Conservation (phyloP, 1,140 invertebrate species). For the Leptoteleia sp. region DNA sequence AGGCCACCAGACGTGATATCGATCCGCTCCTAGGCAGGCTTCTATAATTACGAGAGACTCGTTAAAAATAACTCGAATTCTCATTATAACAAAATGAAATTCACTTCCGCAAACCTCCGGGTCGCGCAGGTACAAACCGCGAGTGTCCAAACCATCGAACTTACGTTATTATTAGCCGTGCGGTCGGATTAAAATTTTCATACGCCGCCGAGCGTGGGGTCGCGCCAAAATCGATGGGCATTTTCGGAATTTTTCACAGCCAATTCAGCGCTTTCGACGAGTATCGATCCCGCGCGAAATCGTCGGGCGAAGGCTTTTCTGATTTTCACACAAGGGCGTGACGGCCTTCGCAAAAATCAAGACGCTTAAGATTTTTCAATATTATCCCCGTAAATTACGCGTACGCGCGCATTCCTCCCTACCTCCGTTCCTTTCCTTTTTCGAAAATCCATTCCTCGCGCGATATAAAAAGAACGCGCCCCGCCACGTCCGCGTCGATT, state of each 20-base stretch:
- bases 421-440: not conserved
- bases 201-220: not conserved
- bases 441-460: constrained; percentile 19
- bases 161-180: constrained; percentile 9
- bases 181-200: constrained; percentile 13
- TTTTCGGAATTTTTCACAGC: constrained; percentile 1
- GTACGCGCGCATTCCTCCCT: not conserved
- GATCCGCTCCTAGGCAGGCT: constrained; percentile 28
- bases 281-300: constrained; percentile 16
- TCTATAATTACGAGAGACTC: constrained; percentile 42
- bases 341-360: constrained; percentile 24
- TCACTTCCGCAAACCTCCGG: constrained; percentile 4
- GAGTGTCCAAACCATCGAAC: constrained; percentile 32
- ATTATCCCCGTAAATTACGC: constrained; percentile 13
- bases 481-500: constrained; percentile 10
- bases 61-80: constrained; percentile 55
- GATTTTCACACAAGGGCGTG: constrained; percentile 12
- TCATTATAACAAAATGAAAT: constrained; percentile 34
- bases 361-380: constrained; percentile 21
- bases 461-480: constrained; percentile 28
- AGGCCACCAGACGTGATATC: constrained; percentile 46
- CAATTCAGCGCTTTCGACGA: constrained; percentile 1
- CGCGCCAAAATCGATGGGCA: too few species aligned
- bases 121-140: constrained; percentile 11
- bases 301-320: not conserved